phyloP scores from a whole-genome alignment of 2,113 vertebrate species.

The Cyanocitta stelleri region DNA sequence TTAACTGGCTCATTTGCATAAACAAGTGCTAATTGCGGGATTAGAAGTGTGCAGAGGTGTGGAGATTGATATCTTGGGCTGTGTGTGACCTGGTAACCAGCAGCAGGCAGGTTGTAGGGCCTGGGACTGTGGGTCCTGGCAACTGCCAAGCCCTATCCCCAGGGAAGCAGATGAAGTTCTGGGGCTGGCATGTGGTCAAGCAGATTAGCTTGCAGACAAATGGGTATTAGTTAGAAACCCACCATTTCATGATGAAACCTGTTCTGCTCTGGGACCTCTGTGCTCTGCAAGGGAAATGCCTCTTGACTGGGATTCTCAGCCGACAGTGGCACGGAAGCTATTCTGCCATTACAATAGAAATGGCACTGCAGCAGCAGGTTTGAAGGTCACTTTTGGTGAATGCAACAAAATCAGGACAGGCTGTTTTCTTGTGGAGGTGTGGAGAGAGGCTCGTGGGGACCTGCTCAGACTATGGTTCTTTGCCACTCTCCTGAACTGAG shows the following conservation, averaged over 20 bases:
- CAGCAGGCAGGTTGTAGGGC: neutral
- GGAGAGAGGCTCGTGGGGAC: neutral
- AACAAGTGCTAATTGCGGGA: neutral
- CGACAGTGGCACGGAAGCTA: accelerated
- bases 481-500: neutral
- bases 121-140: neutral
- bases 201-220: neutral
- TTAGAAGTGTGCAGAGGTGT: neutral
- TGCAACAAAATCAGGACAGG: neutral
- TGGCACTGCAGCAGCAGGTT: neutral
- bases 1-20: neutral
- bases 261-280: neutral
- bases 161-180: neutral
- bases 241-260: neutral
- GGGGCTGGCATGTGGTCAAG: neutral
- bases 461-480: neutral
- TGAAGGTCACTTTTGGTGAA: neutral
- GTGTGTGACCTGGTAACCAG: neutral
- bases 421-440: neutral
- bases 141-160: neutral
- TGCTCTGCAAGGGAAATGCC: neutral
- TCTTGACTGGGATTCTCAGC: neutral
- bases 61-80: neutral
- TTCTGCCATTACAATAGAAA: neutral
- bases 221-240: neutral